Conservation (phyloP, 2,113 vertebrate species). For the Tragulus kanchil region DNA sequence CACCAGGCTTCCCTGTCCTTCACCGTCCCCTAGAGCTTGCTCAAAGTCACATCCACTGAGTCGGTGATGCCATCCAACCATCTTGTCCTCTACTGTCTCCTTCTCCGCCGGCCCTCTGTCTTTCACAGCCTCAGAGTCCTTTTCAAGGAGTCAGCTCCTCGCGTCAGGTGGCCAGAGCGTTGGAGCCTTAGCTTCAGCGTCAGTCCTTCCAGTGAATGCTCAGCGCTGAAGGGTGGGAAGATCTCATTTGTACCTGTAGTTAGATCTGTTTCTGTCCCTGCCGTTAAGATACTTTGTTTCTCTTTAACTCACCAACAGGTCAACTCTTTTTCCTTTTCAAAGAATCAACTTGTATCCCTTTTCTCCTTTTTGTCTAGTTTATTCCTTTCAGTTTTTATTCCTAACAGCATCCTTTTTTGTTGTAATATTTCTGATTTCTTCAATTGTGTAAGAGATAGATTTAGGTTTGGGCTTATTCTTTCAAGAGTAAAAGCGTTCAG, state of each 20-base stretch:
- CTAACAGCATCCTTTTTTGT: rapidly evolving
- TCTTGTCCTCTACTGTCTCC: not conserved
- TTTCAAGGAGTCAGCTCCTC: not conserved
- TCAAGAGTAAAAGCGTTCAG: rapidly evolving
- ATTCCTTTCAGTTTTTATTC: too few relatives aligned
- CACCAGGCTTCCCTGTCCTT: not conserved
- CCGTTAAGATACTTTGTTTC: not conserved
- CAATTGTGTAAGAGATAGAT: rapidly evolving
- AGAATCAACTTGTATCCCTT: not conserved
- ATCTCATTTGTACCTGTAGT: too few relatives aligned
- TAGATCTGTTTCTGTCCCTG: too few relatives aligned
- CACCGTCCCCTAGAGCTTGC: not conserved
- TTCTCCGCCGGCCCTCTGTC: not conserved
- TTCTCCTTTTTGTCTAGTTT: not conserved
- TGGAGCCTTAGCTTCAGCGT: not conserved
- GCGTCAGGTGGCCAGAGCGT: not conserved
- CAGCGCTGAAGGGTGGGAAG: not conserved
- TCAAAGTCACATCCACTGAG: not conserved
- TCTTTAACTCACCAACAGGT: too few relatives aligned
- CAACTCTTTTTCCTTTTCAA: not conserved
- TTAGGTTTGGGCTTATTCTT: rapidly evolving
- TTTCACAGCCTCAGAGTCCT: not conserved
- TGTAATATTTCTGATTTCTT: not conserved
- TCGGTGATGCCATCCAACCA: not conserved
- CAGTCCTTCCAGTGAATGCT: not conserved